Evolutionary conservation across 2,888 invertebrate genomes (phyloP), one percentile per base, ranked within the genome.

Genomic region (Conus canariensis): DNA sequence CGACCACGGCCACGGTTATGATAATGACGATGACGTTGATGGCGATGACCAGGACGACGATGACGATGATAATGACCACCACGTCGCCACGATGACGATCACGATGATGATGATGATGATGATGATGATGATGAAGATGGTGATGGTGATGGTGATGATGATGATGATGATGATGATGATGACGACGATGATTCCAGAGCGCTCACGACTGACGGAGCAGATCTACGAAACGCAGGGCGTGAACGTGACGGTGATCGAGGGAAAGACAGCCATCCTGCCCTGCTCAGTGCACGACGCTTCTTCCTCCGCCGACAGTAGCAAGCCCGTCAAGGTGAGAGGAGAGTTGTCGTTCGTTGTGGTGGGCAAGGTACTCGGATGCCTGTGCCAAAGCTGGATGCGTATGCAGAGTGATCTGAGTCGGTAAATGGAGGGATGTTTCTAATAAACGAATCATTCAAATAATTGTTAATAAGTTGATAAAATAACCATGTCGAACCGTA

Each of bases 221-320:
- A 90, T 88, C 30, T 94, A 93, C 90, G 93, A 94, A 83, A 93
- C 93, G 30, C 93, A 93, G 19, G 92, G 94, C 12, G 92, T 93
- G 58, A 95, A 95, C 90, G 93, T 93, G 58, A 94, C 95, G 5
- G 94, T 94, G 30, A 92, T 94, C 16, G 93, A 93, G 30, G 95
- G 94, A 1, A 92, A 93, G 74, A 93, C 93, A 22, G 95, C 94
- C 25, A 92, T 94, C 30, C 91, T 95, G 80, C 95, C 95, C 8
- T 95, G 95, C 88, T 93, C 93, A 87, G 94, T 95, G 12, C 93
- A 86, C 45, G 64, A 86, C 9, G 14, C 85, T 2, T 30, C 87
- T n/a, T 1, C 87, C 12, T 74, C 87, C 25, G 6, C 87, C 64
- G 82, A 83, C 82, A 87, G 30, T 9, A 87, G 19, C 19, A 87